Percentiles rank a stretch among this genome's conserved stretches.
These are phyloP conservation scores for Phaedon cochleariae DNA, from an alignment of 2,888 invertebrate species.

Conservation along the genomic window DNA sequence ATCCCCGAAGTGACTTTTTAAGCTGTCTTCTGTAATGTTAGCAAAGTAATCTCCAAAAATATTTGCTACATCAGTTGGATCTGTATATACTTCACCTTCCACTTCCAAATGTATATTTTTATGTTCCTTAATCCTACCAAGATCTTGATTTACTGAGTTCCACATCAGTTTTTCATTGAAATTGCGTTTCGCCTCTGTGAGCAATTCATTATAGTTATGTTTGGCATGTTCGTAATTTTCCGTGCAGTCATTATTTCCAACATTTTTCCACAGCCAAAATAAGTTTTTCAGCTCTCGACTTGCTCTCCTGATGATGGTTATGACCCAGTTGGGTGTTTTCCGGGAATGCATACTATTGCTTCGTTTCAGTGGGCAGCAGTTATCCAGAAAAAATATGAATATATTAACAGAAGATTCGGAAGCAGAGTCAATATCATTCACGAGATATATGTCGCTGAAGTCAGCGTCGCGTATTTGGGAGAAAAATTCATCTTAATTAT, in stretches of 20 bases:
- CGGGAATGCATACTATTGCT: not conserved
- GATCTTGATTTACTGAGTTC: not conserved
- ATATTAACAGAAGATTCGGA: slow-evolving; percentile 6
- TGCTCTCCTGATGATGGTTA: not conserved
- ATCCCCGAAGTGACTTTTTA: not conserved
- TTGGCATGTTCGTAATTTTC: not conserved
- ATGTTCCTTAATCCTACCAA: not conserved
- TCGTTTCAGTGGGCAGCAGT: slow-evolving; percentile 9
- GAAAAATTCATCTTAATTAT: not conserved
- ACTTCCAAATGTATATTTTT: not conserved
- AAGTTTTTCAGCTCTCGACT: slow-evolving; percentile 4
- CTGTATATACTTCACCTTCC: not conserved
- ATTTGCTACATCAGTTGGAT: not conserved
- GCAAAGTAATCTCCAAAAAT: slow-evolving; percentile 6
- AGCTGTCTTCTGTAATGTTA: not conserved
- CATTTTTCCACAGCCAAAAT: slow-evolving; percentile 7
- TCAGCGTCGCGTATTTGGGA: slow-evolving; percentile 1
- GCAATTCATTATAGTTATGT: not conserved
- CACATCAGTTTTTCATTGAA: not conserved
- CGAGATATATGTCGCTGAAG: slow-evolving; percentile 4
- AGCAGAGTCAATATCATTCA: slow-evolving; percentile 1
- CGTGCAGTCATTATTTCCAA: slow-evolving; percentile 1
- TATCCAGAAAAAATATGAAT: slow-evolving; percentile 14
- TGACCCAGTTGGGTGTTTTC: slow-evolving; percentile 7
- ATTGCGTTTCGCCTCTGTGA: not conserved